Evolutionary conservation across 2,797 vertebrate genomes (phyloP), one percentile per base, ranked within the genome.

Genomic region (Novumbra hubbsi): DNA sequence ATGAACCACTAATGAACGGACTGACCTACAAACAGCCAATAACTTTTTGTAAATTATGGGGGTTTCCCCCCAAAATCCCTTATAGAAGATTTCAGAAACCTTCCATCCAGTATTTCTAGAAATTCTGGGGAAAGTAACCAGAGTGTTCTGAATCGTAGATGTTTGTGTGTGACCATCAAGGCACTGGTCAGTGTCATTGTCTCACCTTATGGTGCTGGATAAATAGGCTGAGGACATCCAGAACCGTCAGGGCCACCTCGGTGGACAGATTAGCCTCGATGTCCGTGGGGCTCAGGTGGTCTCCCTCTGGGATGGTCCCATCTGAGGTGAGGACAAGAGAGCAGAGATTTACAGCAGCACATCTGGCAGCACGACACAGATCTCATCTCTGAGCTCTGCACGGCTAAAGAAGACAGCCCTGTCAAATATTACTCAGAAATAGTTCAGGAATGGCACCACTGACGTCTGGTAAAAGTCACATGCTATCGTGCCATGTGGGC

Each of bases 231-330:
- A 99, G 82, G 1, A 98, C 91, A 76, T 99, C 98, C 67, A 99
- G 91, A 77, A 99, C 95, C 0, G 95, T 97, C 62, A 99, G 95
- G 48, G 96, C 88, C 73, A 99, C 98, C 80, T 99, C 98, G 0
- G 98, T 98, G 55, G 98, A 96, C 78, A 95, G 87, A 75, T 98
- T 99, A 14, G 96, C 98, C 78, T 99, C 98, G 0, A 96, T 94
- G 84, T 98, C 96, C 57, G 96, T 96, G 0, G 96, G 97, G 81
- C 94, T 96, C 27, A 96, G 85, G 1, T 91, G 92, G 80, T 99
- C 98, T 2, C 95, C 96, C 65, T 99, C 98, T 73, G 86, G 93
- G 81, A 94, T 92, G 66, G 82, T 93, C 71, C 94, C 96, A 76
- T 94, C 94, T 94, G 81, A n/a, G 73, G 71, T 17, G 14, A 60